phyloP scores from a whole-genome alignment of 2,797 vertebrate genomes.

The Acomys russatus region DNA sequence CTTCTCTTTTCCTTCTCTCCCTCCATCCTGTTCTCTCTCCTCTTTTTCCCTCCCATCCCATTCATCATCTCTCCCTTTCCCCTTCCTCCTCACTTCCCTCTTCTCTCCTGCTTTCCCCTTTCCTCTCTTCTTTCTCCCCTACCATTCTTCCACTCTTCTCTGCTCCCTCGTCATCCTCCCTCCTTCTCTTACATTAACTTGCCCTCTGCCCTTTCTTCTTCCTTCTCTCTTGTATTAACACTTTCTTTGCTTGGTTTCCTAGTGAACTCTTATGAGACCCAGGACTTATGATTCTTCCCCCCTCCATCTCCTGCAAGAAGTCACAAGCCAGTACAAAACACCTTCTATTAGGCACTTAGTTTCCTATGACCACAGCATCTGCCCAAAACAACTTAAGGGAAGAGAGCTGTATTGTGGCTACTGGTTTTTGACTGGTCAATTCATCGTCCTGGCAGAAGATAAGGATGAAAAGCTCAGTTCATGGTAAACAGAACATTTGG shows the following conservation, averaged over 20 bases:
- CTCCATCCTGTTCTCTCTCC: accelerated
- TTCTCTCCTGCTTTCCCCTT: neutral
- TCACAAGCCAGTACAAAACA: neutral
- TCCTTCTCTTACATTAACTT: neutral
- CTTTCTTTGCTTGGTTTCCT: neutral
- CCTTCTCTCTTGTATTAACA: neutral
- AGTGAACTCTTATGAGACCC: neutral
- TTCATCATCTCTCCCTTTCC: accelerated
- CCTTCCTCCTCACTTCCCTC: accelerated
- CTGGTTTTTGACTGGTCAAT: neutral
- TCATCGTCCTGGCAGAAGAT: neutral
- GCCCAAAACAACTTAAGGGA: neutral
- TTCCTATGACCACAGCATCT: neutral
- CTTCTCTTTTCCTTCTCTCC: accelerated
- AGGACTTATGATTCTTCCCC: neutral
- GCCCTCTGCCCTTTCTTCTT: neutral
- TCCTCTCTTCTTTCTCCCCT: accelerated
- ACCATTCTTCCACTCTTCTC: too few relatives aligned
- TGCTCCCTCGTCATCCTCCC: neutral
- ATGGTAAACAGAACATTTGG: neutral
- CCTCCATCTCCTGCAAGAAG: neutral
- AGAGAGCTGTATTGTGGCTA: neutral
- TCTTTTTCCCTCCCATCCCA: accelerated
- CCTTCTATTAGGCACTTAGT: too few relatives aligned
- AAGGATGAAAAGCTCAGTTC: neutral